Percentiles rank a stretch among this genome's conserved stretches.
Evolutionary conservation across 2,797 vertebrate species (phyloP).

Genomic region (Coccyzus lansbergi): DNA sequence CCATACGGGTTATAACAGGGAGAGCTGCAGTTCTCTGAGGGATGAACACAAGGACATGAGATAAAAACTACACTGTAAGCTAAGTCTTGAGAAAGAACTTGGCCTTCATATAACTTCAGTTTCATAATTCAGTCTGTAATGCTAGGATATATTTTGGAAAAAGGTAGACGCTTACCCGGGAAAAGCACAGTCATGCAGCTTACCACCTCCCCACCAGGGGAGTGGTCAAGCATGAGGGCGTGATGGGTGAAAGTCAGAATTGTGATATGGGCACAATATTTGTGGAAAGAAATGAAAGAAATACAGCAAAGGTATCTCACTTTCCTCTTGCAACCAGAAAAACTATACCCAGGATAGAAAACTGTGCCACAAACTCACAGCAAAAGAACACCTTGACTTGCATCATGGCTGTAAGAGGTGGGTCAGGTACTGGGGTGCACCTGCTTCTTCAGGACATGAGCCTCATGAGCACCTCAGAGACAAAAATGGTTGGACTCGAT

Average conservation of each 20-base stretch:
- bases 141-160: not conserved
- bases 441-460: not conserved
- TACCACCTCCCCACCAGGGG: not conserved
- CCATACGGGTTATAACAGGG: not conserved
- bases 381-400: rapidly evolving
- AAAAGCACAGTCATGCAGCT: not conserved
- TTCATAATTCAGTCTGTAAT: not conserved
- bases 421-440: not conserved
- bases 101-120: not conserved
- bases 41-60: not conserved
- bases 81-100: not conserved
- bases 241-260: not conserved
- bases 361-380: not conserved
- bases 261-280: not conserved
- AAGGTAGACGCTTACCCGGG: not conserved
- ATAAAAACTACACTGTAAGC: not conserved
- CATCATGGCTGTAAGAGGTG: rapidly evolving
- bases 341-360: not conserved
- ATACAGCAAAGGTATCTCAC: not conserved
- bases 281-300: not conserved
- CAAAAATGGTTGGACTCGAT: no score
- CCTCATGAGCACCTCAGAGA: not conserved
- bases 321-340: not conserved
- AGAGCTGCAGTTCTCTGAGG: not conserved
- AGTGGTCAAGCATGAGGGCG: rapidly evolving